phyloP scores from a whole-genome alignment of 2,797 vertebrate species.

The Cephalopachus bancanus region DNA sequence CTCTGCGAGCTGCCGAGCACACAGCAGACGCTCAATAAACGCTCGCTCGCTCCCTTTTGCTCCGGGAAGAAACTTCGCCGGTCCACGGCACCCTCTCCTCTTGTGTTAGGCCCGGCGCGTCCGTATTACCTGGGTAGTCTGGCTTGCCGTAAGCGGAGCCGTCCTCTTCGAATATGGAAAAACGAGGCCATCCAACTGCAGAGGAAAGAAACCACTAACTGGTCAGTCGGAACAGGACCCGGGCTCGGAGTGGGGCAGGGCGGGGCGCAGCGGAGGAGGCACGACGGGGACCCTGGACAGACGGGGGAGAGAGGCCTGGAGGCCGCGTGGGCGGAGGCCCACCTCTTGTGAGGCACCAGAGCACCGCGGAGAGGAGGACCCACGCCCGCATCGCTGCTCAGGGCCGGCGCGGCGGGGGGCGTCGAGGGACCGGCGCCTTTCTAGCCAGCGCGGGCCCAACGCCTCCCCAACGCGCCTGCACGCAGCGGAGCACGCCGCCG shows the following conservation, averaged over 20 bases:
- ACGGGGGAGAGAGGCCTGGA: background rate
- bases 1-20: background rate
- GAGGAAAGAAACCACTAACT: too few species aligned
- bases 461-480: conserved; percentile 51
- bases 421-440: conserved; percentile 31
- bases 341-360: conserved; percentile 75
- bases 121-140: conserved; percentile 83
- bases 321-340: background rate
- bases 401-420: conserved; percentile 21
- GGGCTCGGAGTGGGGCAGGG: background rate
- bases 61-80: background rate
- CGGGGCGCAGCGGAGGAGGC: background rate
- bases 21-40: too few species aligned
- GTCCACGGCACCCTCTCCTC: background rate
- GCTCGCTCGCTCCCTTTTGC: background rate
- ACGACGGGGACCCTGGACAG: background rate
- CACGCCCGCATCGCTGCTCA: conserved; percentile 66
- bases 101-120: background rate
- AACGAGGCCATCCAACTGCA: too few species aligned
- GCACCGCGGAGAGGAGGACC: conserved; percentile 68
- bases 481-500: conserved; percentile 48
- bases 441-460: background rate
- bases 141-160: too few species aligned
- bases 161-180: too few species aligned
- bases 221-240: background rate